Evolutionary conservation across 2,797 vertebrate species (phyloP).

Genomic region (Vultur gryphus): DNA sequence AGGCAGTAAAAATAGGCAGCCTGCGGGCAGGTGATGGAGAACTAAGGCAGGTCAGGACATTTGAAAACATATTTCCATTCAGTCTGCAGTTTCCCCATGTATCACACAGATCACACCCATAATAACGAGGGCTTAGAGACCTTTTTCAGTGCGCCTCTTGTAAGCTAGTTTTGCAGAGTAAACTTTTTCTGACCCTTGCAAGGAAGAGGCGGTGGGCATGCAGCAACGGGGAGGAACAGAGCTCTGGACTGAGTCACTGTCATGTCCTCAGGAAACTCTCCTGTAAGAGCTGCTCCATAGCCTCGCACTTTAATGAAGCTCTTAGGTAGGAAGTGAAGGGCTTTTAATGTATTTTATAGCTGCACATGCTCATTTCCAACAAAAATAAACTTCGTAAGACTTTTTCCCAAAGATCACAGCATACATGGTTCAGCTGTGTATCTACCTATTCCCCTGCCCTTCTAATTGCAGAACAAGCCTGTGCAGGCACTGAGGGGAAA

Average conservation of each 20-base stretch:
- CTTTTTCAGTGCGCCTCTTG: neutral
- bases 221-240: neutral
- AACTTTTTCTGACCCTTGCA: neutral
- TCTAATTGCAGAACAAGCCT: constrained; percentile 40
- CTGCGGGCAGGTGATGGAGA: neutral
- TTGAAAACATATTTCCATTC: neutral
- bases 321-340: neutral
- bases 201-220: neutral
- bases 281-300: neutral
- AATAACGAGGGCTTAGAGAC: neutral
- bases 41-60: neutral
- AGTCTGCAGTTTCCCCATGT: neutral
- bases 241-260: neutral
- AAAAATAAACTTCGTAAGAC: constrained; percentile 15
- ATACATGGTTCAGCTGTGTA: neutral
- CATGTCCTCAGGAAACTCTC: neutral
- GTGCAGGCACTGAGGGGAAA: neutral
- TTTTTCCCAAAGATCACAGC: neutral
- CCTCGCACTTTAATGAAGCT: neutral
- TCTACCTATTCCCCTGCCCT: constrained; percentile 10
- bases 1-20: neutral
- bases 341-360: constrained; percentile 2
- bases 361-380: neutral
- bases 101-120: neutral
- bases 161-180: neutral